phyloP scores from a whole-genome alignment of 2,797 vertebrate genomes.

The Alfaro cultratus region DNA sequence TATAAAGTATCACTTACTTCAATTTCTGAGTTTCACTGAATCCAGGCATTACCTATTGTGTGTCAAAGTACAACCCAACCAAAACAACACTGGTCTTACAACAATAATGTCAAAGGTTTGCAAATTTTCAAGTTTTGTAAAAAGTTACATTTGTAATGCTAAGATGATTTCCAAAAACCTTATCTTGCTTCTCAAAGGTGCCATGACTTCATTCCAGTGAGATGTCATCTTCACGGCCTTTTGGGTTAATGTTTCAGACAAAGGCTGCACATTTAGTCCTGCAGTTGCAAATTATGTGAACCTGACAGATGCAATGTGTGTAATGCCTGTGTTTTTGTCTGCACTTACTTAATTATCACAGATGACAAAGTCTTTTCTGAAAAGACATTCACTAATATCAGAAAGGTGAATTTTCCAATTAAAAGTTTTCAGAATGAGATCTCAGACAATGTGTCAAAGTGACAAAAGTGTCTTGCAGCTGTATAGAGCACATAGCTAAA shows the following conservation, averaged over 20 bases:
- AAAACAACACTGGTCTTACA: not conserved
- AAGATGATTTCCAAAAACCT: not conserved
- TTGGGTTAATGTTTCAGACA: constrained; percentile 10
- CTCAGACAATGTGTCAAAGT: not conserved
- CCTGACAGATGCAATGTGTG: constrained; percentile 1
- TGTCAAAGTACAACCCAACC: not conserved
- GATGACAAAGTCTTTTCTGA: not conserved
- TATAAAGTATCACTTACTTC: constrained; percentile 14
- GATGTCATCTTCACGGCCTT: constrained; percentile 2
- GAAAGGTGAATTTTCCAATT: not conserved
- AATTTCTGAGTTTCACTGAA: constrained; percentile 8
- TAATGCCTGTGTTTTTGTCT: not conserved
- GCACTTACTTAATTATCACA: not conserved
- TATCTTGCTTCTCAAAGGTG: constrained; percentile 21
- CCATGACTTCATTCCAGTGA: not conserved
- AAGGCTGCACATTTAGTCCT: not conserved
- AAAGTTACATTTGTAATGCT: not conserved
- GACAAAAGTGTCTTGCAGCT: not conserved
- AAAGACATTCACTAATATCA: not conserved
- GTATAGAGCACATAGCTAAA: not conserved
- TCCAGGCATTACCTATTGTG: not conserved
- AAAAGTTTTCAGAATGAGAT: not conserved
- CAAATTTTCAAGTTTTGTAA: not conserved
- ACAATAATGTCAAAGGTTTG: not conserved
- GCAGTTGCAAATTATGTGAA: not conserved